Evolutionary conservation across 2,113 vertebrate species (phyloP), one percentile per base, ranked within the genome.

Genomic region (Rallus limicola): DNA sequence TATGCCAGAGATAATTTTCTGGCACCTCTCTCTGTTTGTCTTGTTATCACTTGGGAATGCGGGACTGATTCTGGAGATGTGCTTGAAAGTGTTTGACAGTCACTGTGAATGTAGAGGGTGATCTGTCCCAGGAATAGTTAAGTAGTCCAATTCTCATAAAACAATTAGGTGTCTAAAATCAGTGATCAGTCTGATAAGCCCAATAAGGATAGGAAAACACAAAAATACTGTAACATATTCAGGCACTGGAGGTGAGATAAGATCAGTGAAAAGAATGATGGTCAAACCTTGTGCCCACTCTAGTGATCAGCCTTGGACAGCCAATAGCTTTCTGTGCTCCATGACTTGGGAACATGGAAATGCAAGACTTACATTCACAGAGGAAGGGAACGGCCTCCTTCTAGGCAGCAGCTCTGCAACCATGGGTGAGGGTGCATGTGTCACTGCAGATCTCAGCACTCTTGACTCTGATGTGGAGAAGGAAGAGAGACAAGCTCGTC

Each of bases 401-500:
- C 52, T 18, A 55, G 70, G 82, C 92, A 85, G 86, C 84, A 92
- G 85, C 69, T 87, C 89, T 55, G 29, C 82, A 40, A 23, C 72
- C 50, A 18, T 1, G 2, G 33, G 71, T 31, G 24, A 83, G 67
- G 65, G n/a, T 79, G 71, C 56, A 46, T 9, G 36, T 97, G 96
- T 94, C 96, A 87, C 64, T 44, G 75, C 86, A 44, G 79, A 90
- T 96, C 96, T 72, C 11, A 0, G 83, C 25, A 10, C 68, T 93
- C 44, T 56, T 48, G 80, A 38, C 86, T 74, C 92, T 70, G 82
- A 81, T 76, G 72, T 71, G 84, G 52, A 88, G 78, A 94, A 95
- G 40, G 72, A n/a, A 92, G 86, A 79, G 84, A 96, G 95, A 97
- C 94, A 96, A 88, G 86, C 92, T 92, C 40, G 50, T 97, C 96